phyloP scores from a whole-genome alignment of 64 coral and sea anemone genomes.

The Anthopleura sola region DNA sequence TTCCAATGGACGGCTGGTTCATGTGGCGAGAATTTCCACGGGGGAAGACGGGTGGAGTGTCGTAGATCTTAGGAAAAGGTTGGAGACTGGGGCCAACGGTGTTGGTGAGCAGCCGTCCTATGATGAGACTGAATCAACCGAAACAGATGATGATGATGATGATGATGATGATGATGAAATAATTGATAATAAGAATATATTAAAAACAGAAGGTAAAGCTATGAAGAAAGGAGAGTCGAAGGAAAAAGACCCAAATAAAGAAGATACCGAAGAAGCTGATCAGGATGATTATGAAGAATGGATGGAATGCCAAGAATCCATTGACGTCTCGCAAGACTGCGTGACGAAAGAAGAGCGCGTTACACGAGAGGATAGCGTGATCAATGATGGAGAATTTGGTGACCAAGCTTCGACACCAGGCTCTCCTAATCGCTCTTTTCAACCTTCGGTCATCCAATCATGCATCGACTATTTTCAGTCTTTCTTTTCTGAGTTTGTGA shows the following conservation, averaged over 20 bases:
- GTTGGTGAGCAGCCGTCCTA: neutral
- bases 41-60: slow-evolving; percentile 44
- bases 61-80: slow-evolving; percentile 26
- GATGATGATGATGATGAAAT: slow-evolving; percentile 5
- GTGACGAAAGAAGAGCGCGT: neutral
- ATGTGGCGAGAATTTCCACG: slow-evolving; percentile 15
- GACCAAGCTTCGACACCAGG: neutral
- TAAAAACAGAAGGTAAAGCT: neutral
- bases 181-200: neutral
- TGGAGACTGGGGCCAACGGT: slow-evolving; percentile 8
- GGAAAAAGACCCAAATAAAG: neutral
- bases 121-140: neutral
- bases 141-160: slow-evolving; percentile 14
- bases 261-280: neutral
- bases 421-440: slow-evolving; percentile 32
- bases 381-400: neutral
- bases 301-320: slow-evolving; percentile 64
- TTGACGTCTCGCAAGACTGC: neutral
- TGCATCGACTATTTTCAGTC: slow-evolving; percentile 83
- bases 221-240: neutral
- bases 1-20: slow-evolving; percentile 12
- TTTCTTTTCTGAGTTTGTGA: slow-evolving; percentile 81
- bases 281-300: slow-evolving; percentile 55
- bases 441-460: slow-evolving; percentile 79
- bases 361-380: neutral